Conservation (phyloP, 1,140 invertebrate species). For the Phymorhynchus buccinoides region DNA sequence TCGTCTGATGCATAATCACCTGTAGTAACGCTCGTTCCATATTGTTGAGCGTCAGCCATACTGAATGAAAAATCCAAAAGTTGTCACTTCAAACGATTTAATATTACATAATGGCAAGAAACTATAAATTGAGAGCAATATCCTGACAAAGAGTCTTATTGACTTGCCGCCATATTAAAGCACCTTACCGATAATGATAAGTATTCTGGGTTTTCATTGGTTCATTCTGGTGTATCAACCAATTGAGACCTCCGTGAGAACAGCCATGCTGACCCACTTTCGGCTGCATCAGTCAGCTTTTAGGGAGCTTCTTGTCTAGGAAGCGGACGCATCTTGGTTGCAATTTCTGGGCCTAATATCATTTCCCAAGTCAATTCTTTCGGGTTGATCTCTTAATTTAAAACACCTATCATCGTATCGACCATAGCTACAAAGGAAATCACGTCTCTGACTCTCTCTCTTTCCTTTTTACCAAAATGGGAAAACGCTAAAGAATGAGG, state of each 20-base stretch:
- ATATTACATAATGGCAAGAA: background rate
- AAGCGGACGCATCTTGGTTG: background rate
- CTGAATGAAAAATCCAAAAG: slow-evolving; percentile 11
- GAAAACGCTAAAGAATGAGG: background rate
- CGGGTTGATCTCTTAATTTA: background rate
- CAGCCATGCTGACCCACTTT: slow-evolving; percentile 30
- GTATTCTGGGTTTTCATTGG: slow-evolving; percentile 39
- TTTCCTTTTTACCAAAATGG: background rate
- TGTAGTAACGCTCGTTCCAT: slow-evolving; percentile 60
- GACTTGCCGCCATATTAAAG: slow-evolving; percentile 47
- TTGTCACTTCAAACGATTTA: background rate
- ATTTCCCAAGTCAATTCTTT: background rate
- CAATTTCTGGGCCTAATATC: background rate
- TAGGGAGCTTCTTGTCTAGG: background rate
- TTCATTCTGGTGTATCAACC: slow-evolving; percentile 41
- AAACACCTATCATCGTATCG: background rate
- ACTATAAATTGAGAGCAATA: slow-evolving; percentile 12
- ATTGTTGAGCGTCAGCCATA: slow-evolving; percentile 51
- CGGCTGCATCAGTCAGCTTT: background rate
- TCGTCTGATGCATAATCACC: slow-evolving; percentile 46
- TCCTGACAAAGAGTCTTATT: slow-evolving; percentile 36
- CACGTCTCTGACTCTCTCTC: too few relatives aligned
- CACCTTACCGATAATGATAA: slow-evolving; percentile 26
- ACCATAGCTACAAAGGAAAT: background rate
- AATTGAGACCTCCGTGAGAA: slow-evolving; percentile 37